Base-by-base conservation (phyloP, 2,797 vertebrate species). In the Hoplostethus mediterraneus region DNA sequence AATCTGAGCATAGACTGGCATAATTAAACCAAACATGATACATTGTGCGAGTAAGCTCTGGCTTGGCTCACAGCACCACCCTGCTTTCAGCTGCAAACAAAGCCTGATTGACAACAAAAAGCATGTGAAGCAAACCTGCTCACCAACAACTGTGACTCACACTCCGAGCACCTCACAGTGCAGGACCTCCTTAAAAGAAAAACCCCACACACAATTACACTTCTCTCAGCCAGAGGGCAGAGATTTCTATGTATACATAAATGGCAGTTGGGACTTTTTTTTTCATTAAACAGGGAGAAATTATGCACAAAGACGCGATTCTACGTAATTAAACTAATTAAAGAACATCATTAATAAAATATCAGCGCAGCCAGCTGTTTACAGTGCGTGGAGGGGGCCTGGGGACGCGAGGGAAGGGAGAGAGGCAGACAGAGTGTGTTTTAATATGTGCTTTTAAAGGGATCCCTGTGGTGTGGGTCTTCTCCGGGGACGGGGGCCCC, bases 321-420 rank as follows among this genome's bases (percentile, higher is more conserved):
- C 90, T 90, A 83, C 67, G 88, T 95, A 95, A 95, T 95, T 94
- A 95, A 95, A 95, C 94, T 95, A 95, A 95, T 95, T 95, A 95
- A 94, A 95, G 91, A 93, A 92, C 87, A 92, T 89, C 94, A 95
- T 95, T 94, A 95, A 95, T 95, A 95, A 95, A 94, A 94, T 95
- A 95, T 95, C 90, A 93, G 82, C 77, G 82, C 88, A 89, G 91
- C 92, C 93, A 94, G 93, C 94, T 95, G 94, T 94, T 95, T 94
- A 94, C 92, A 92, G 89, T 91, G 88, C 79, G 75, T 60, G 83
- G 44, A 75, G 85, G 84, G 28, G 90, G 93, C 92, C 90, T 71
- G 83, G 86, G 91, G 92, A 94, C 70, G 73, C 73, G 77, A 76
- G 64, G 72, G 86, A 77, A 87, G 73, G 80, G 80, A 83, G 71